Base-by-base conservation (phyloP, 2,888 invertebrate species). In the Smittia sp. region DNA sequence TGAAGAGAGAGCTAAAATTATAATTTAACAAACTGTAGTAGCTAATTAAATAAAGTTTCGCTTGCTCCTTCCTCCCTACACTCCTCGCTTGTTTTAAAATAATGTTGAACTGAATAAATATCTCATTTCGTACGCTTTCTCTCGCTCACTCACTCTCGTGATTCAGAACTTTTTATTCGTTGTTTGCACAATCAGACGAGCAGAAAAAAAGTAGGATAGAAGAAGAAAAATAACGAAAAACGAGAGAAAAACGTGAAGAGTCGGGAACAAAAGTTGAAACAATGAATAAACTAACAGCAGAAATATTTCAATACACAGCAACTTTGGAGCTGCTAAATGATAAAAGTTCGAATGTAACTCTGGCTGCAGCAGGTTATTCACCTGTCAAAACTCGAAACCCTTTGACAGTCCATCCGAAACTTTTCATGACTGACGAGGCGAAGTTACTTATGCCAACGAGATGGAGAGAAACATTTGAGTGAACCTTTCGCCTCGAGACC, bases 21-120 rank as follows among this genome's bases (percentile, higher is more conserved):
- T 69, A 69, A 46, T 69, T 69, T 69, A 69, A 69, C 69, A 27
- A 27, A 52, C 39, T 62, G 39, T 58, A n/a, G n/a, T n/a, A 38
- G 72, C 72, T 72, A 72, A 72, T 72, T 72, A 72, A 72, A 72
- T 72, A 72, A 52, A 66, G 22, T 41, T 41, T 24, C n/a, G 15
- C 15, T 69, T 54, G 25, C 39, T 41, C 46, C 18, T 22, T 25
- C n/a, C n/a, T 68, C 54, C 15, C 46, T 25, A 24, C 15, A 11
- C 22, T 25, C 32, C 69, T 39, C 38, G 39, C 32, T 67, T 24
- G 22, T 32, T 67, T 65, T 27, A 27, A 27, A 65, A 65, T 65
- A n/a, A n/a, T 65, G 22, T n/a, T 65, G 65, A 65, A 65, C 65
- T 27, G 25, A 25, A 65, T 65, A 65, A 65, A 65, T 65, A 65